Conservation (phyloP, 2,797 vertebrate genomes). For the Siniperca undulata region DNA sequence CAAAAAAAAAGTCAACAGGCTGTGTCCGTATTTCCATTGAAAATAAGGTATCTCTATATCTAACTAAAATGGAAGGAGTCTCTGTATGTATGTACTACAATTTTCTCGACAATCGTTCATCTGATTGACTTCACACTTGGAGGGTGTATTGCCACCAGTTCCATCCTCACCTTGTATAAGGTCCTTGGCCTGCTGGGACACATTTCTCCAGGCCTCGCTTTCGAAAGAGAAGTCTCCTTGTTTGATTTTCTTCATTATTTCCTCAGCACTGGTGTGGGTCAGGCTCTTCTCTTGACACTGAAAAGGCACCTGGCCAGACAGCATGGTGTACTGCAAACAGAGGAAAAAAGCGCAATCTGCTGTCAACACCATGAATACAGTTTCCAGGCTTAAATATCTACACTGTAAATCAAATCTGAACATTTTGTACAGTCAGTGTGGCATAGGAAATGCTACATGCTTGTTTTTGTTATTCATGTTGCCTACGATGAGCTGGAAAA, state of each 20-base stretch:
- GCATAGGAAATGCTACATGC: neutral
- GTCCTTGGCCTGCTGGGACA: slow-evolving; percentile 97
- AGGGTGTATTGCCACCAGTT: neutral
- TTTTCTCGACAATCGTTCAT: too few relatives aligned
- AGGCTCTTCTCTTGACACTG: slow-evolving; percentile 95
- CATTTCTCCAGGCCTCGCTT: slow-evolving; percentile 97
- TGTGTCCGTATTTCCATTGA: too few relatives aligned
- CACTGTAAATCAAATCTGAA: neutral
- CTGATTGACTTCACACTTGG: too few relatives aligned
- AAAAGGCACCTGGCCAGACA: slow-evolving; percentile 98
- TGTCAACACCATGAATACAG: slow-evolving; percentile 2
- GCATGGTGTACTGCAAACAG: slow-evolving; percentile 95
- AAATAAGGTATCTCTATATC: too few relatives aligned
- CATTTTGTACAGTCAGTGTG: neutral
- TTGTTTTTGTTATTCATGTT: neutral
- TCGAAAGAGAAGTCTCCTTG: slow-evolving; percentile 97
- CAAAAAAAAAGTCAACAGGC: too few relatives aligned
- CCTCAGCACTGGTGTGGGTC: slow-evolving; percentile 93
- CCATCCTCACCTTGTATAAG: slow-evolving; percentile 92
- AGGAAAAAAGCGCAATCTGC: neutral
- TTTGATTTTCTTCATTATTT: slow-evolving; percentile 99
- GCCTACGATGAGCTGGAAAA: slow-evolving; percentile 3
- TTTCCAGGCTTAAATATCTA: slow-evolving; percentile 2
- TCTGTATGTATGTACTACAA: too few relatives aligned
- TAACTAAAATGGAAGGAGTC: too few relatives aligned